A percentile compares a stretch with the other conserved stretches of the same genome.
These are phyloP conservation scores for Xenopus borealis DNA, from an alignment of 2,113 vertebrate genomes.

Conservation along the genomic window DNA sequence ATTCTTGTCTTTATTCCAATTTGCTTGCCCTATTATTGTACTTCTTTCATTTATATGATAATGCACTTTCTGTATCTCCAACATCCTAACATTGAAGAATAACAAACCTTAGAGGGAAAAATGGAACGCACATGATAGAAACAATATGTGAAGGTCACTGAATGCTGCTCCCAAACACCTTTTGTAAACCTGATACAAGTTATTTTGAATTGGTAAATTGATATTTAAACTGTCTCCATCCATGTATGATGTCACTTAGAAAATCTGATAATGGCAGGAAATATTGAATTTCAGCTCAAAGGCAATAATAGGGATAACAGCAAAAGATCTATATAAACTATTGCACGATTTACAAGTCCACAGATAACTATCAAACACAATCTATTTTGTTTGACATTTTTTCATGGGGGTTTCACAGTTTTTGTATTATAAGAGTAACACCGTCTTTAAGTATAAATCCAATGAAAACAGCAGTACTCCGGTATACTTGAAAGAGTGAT, in stretches of 20 bases:
- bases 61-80: slow-evolving; percentile 5
- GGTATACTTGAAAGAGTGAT: too few relatives aligned
- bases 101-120: slow-evolving; percentile 12
- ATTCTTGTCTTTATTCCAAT: slow-evolving; percentile 19
- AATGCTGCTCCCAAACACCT: neutral
- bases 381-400: too few relatives aligned
- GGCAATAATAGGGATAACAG: neutral
- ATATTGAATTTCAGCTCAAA: neutral
- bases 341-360: too few relatives aligned
- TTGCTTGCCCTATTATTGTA: slow-evolving; percentile 17
- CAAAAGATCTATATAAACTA: too few relatives aligned
- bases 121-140: slow-evolving; percentile 12
- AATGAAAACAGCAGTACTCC: too few relatives aligned
- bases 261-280: neutral
- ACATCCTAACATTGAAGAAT: neutral
- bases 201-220: slow-evolving; percentile 32
- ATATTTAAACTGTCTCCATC: slow-evolving; percentile 21
- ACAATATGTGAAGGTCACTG: slow-evolving; percentile 15
- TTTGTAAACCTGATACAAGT: slow-evolving; percentile 25
- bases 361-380: too few relatives aligned
- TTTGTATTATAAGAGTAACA: too few relatives aligned
- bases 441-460: too few relatives aligned
- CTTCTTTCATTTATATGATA: slow-evolving; percentile 40
- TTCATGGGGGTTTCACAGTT: too few relatives aligned
- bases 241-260: neutral